These are phyloP conservation scores for Deilephila porcellus DNA, from an alignment of 2,888 invertebrate genomes.

Conservation along the genomic window DNA sequence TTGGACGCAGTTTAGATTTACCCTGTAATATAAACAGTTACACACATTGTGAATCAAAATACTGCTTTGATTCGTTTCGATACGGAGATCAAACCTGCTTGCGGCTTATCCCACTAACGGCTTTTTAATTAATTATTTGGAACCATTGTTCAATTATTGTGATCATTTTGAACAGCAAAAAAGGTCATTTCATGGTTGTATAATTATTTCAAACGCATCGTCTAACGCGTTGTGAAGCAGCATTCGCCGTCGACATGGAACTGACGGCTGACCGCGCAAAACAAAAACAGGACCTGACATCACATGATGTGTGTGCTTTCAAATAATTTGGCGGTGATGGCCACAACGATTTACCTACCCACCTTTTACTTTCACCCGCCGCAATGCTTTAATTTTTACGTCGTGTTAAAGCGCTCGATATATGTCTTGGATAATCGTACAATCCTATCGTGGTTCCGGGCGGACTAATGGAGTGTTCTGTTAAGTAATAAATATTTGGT, in stretches of 20 bases:
- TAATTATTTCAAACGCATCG: too few species aligned
- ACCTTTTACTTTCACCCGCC: constrained; percentile 37
- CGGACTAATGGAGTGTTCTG: constrained; percentile 9
- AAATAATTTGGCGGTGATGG: constrained; percentile 33
- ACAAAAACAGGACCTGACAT: constrained; percentile 20
- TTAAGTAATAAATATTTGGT: constrained; percentile 24
- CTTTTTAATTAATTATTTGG: too few species aligned
- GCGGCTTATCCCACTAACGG: too few species aligned
- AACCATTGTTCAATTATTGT: too few species aligned
- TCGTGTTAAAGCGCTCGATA: constrained; percentile 2
- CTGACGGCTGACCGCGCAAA: neutral
- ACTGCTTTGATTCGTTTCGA: neutral
- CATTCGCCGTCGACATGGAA: too few species aligned
- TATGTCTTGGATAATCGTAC: neutral
- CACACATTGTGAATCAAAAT: too few species aligned
- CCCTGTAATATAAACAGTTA: too few species aligned
- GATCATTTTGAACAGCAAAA: too few species aligned
- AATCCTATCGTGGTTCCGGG: constrained; percentile 10
- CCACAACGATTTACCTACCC: constrained; percentile 30
- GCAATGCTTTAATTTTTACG: constrained; percentile 21
- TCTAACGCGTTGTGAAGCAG: too few species aligned
- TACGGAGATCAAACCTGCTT: too few species aligned
- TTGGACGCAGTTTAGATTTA: too few species aligned
- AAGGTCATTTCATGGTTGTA: too few species aligned
- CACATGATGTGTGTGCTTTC: constrained; percentile 39